Conservation (phyloP, 2,113 vertebrate species). For the Gasterosteus nipponicus region DNA sequence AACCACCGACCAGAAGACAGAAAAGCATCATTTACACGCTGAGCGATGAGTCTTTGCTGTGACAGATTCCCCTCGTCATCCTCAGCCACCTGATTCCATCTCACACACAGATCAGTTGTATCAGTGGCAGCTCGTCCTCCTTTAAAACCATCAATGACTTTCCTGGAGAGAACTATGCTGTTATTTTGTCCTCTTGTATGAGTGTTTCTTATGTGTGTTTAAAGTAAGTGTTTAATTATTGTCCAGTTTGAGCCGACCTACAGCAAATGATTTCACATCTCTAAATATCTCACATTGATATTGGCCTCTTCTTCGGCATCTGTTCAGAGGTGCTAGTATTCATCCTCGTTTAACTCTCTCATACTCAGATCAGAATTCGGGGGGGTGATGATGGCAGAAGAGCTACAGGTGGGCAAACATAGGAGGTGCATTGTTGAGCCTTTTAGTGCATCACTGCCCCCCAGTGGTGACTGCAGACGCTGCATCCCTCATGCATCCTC, state of each 20-base stretch:
- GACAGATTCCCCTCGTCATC: slow-evolving; percentile 71
- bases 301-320: slow-evolving; percentile 34
- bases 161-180: slow-evolving; percentile 63
- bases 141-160: slow-evolving; percentile 70
- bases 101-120: slow-evolving; percentile 67
- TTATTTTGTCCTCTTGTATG: slow-evolving; percentile 45
- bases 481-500: slow-evolving; percentile 19
- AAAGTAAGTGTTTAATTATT: slow-evolving; percentile 62
- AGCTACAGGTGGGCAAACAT: slow-evolving; percentile 53
- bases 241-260: slow-evolving; percentile 18
- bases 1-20: slow-evolving; percentile 40
- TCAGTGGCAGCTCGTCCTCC: slow-evolving; percentile 64
- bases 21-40: slow-evolving; percentile 54
- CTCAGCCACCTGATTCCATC: slow-evolving; percentile 64
- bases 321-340: slow-evolving; percentile 41
- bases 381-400: slow-evolving; percentile 18
- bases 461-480: slow-evolving; percentile 17
- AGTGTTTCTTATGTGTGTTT: slow-evolving; percentile 49
- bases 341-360: slow-evolving; percentile 36
- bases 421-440: slow-evolving; percentile 34
- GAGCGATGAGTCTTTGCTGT: slow-evolving; percentile 62
- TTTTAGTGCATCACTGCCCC: slow-evolving; percentile 51
- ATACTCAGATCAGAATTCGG: slow-evolving; percentile 32
- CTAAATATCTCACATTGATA: slow-evolving; percentile 39
- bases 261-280: slow-evolving; percentile 27